phyloP scores from a whole-genome alignment of 2,797 vertebrate genomes.

The Pempheris klunzingeri region DNA sequence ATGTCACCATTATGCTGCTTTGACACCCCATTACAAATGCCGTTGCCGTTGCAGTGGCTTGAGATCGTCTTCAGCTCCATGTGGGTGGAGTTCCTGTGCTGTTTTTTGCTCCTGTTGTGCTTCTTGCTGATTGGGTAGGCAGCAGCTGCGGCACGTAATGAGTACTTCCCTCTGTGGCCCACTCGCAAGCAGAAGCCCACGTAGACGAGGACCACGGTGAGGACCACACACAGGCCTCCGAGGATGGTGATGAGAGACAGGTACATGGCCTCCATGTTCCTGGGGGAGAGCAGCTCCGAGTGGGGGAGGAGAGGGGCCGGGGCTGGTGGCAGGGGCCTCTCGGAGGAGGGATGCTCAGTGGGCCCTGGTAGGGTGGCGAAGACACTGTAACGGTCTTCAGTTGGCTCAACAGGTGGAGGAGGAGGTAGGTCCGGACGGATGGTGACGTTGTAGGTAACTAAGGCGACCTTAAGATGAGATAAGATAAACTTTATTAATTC shows the following conservation, averaged over 20 bases:
- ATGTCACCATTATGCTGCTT: conserved; percentile 65
- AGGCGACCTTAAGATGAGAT: too few species aligned
- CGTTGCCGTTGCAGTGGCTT: conserved; percentile 90
- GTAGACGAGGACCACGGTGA: conserved; percentile 89
- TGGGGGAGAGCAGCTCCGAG: conserved; percentile 76
- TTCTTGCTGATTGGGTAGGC: conserved; percentile 73
- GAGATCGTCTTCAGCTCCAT: conserved; percentile 96
- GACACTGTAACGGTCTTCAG: not conserved
- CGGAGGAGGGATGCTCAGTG: conserved; percentile 39
- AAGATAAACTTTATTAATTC: too few species aligned
- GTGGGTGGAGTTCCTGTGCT: conserved; percentile 78
- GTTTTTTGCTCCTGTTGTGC: conserved; percentile 61
- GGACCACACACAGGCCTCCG: conserved; percentile 90
- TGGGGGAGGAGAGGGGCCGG: conserved; percentile 64
- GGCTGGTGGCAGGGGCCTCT: conserved; percentile 47
- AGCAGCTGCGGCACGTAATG: conserved; percentile 74
- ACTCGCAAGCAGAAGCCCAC: conserved; percentile 89
- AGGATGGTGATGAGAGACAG: conserved; percentile 90
- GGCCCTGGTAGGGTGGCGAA: conserved; percentile 13
- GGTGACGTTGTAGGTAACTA: conserved; percentile 87
- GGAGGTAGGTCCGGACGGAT: conserved; percentile 83
- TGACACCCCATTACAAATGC: conserved; percentile 62
- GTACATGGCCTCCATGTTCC: conserved; percentile 89
- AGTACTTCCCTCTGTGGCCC: conserved; percentile 88
- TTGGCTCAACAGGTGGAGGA: conserved; percentile 50